Conservation (phyloP, 2,113 vertebrate genomes). For the Brienomyrus longianalis region DNA sequence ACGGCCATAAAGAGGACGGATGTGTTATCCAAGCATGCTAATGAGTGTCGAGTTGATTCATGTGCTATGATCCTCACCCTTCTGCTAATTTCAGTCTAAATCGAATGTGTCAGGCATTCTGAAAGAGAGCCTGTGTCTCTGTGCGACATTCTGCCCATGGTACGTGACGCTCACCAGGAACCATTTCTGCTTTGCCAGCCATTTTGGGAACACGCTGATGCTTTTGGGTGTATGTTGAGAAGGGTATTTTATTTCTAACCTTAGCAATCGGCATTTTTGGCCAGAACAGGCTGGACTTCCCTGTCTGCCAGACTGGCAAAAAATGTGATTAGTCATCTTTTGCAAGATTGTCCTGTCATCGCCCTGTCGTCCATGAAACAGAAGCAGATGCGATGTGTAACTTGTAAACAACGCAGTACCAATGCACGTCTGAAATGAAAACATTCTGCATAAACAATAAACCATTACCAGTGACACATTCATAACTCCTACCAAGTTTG, state of each 20-base stretch:
- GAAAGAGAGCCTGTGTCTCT: background rate
- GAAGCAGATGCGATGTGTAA: background rate
- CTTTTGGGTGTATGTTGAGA: background rate
- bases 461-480: background rate
- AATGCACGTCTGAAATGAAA: background rate
- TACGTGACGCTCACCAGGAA: background rate
- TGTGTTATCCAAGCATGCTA: background rate
- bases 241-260: constrained; percentile 1
- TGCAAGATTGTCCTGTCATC: background rate
- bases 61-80: background rate
- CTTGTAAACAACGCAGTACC: background rate
- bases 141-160: background rate
- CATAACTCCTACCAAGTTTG: background rate
- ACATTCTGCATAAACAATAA: background rate
- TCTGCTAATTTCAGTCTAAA: background rate
- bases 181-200: background rate
- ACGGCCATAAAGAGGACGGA: background rate
- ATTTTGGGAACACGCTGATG: background rate
- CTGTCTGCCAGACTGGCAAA: background rate
- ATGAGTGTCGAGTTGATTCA: background rate
- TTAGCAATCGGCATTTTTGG: background rate
- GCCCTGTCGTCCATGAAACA: background rate
- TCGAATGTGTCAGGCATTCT: background rate
- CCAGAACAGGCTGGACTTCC: background rate
- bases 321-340: background rate